Base-by-base conservation (phyloP, 92 coral and sea anemone genomes). In the Heteractis magnifica region DNA sequence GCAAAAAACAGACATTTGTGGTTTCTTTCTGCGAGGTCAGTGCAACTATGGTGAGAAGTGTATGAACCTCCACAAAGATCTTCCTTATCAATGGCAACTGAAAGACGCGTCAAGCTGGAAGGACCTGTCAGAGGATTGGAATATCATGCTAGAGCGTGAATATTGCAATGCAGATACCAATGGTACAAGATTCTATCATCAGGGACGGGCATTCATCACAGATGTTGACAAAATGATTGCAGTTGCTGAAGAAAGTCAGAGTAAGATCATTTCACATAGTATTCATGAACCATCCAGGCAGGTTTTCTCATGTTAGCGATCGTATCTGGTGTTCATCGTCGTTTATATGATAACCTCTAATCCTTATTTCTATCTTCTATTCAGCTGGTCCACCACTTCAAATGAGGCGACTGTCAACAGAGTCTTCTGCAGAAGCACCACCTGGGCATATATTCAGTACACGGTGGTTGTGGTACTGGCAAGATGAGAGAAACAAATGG, bases 381-480 rank as follows among this genome's bases (percentile, higher is more conserved):
- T 26, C 34, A 72, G 74, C 65, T 49, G 73, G 71, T 13, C 79
- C 62, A 70, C 77, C 79, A 49, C 73, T 85, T 21, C 64, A 16
- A 62, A 62, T 91, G 74, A 84, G 90, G 56, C 86, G 99, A 23
- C 85, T 94, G 71, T 90, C 96, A 14, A 94, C 99, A 41, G 81
- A 89, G 48, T 96, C 99, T 5, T 95, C 98, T 34, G 98, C 83
- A 49, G 81, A 86, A 52, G 94, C 98, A 3, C 91, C 96, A 10
- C 85, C 90, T 26, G 98, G 99, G 19, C 99, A 96, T 79, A 87
- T 92, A 75, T 96, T 85, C 81, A 90, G 98, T 70, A 96, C 99
- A 16, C 85, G 84, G 14, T 96, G 98, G 98, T 53, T 68, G 51
- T 96, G 99, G 99, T 92, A 89, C 88, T 96, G 99, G 99, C 74